These are phyloP conservation scores for Scolopax mira DNA, from an alignment of 2,113 vertebrate genomes.

Conservation along the genomic window DNA sequence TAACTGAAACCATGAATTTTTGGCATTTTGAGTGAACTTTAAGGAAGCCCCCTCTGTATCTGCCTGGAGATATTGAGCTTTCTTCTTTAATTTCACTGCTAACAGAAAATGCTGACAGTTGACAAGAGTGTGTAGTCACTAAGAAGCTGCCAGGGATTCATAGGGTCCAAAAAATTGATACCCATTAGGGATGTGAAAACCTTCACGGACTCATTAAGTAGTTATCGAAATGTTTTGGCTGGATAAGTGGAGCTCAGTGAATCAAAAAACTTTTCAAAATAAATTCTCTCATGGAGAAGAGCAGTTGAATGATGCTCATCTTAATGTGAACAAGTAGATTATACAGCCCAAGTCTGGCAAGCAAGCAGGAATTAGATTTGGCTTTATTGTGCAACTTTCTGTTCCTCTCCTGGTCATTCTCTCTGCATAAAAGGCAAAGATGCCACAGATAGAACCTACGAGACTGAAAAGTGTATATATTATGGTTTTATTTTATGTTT, in stretches of 20 bases:
- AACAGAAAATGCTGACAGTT: background rate
- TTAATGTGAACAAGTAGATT: background rate
- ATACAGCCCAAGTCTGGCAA: background rate
- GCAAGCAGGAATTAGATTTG: background rate
- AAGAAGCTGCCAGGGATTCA: background rate
- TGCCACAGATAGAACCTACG: background rate
- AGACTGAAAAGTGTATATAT: background rate
- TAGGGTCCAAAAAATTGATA: background rate
- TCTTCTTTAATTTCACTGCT: background rate
- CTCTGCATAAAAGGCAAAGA: background rate
- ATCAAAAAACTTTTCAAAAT: background rate
- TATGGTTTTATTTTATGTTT: background rate
- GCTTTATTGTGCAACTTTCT: background rate
- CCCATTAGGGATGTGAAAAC: background rate
- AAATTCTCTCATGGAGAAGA: background rate
- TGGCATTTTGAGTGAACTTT: background rate
- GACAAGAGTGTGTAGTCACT: background rate
- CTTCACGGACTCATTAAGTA: background rate
- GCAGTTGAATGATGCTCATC: background rate
- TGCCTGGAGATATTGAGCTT: background rate
- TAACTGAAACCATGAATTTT: background rate
- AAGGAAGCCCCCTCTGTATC: background rate
- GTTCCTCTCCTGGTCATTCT: background rate
- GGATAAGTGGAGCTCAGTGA: background rate
- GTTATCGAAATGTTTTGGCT: background rate